Conservation (phyloP, 2,888 invertebrate genomes). For the Thereva nobilitata region DNA sequence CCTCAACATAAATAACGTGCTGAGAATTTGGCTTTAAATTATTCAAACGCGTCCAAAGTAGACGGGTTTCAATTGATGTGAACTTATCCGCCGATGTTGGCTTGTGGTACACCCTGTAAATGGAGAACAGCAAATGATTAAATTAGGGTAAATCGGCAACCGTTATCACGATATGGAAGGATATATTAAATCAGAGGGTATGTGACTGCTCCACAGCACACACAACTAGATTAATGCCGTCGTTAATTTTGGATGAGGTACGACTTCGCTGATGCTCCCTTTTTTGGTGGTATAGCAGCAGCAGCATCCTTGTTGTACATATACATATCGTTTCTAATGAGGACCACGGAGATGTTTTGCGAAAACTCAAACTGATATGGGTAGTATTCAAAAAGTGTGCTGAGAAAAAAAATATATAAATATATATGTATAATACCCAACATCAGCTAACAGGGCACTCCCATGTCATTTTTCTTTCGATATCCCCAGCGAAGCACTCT, state of each 20-base stretch:
- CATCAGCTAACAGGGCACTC: not conserved
- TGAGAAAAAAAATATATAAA: no score
- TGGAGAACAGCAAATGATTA: conserved; percentile 6
- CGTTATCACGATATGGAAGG: not conserved
- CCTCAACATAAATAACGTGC: conserved; percentile 78
- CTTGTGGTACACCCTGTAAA: conserved; percentile 69
- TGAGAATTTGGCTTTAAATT: conserved; percentile 78
- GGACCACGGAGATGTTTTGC: conserved; percentile 13
- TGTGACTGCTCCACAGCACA: not conserved
- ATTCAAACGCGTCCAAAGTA: conserved; percentile 72
- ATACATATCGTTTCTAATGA: conserved; percentile 23
- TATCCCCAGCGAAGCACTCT: not conserved
- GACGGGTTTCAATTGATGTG: conserved; percentile 66
- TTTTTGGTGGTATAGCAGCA: no score
- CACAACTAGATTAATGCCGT: conserved; percentile 25
- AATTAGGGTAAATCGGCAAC: conserved; percentile 12
- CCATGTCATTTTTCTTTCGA: conserved; percentile 32
- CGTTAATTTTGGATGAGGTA: conserved; percentile 29
- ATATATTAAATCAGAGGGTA: conserved; percentile 11
- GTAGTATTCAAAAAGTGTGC: not conserved
- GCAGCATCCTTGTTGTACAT: no score
- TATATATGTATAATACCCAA: no score
- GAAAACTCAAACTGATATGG: conserved; percentile 15
- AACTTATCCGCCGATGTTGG: conserved; percentile 66
- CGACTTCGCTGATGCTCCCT: not conserved